Base-by-base conservation (phyloP, 2,888 invertebrate genomes). In the Drosophila prostipennis region DNA sequence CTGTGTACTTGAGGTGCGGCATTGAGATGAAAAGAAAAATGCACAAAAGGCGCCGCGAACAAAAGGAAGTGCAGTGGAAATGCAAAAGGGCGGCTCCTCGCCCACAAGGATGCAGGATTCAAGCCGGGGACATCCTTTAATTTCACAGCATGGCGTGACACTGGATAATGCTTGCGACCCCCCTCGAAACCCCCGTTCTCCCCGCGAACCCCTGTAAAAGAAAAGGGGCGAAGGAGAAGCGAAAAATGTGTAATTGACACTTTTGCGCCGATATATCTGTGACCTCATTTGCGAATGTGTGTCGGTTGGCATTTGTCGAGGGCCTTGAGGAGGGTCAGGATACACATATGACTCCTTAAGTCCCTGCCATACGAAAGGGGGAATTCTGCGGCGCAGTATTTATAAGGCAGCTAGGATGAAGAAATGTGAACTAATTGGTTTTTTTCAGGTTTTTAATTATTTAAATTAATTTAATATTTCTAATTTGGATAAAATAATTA, bases 231-330 rank as follows among this genome's bases (percentile, higher is more conserved):
- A 60, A 60, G 40, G 40, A 60, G 32, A 54, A 45, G 48, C 26
- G 14, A 36, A 42, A 67, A 80, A 72, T 71, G 85, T 89, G 87
- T 89, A 89, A 89, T 89, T 85, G 89, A 87, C 87, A 84, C 89
- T 81, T 79, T 72, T 79, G 72, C 67, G 68, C 82, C 86, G 74
- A 84, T 89, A 84, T 89, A 77, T 87, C 74, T 81, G 80, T 84
- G 89, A 84, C 89, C 84, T 77, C 88, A 85, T 84, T 84, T 81
- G 73, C 61, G 61, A 87, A 83, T 83, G 89, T 83, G 81, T 83
- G 82, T 83, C 82, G 80, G 49, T 29, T 23, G 48, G 34, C 48
- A 32, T 48, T 48, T 8, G 69, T 39, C n/a, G 63, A 63, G 68
- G 59, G 59, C 76, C 80, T 83, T 83, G 81, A 83, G 82, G 82